Base-by-base conservation (phyloP, 2,888 invertebrate species). In the Mesorhabditis sp. region DNA sequence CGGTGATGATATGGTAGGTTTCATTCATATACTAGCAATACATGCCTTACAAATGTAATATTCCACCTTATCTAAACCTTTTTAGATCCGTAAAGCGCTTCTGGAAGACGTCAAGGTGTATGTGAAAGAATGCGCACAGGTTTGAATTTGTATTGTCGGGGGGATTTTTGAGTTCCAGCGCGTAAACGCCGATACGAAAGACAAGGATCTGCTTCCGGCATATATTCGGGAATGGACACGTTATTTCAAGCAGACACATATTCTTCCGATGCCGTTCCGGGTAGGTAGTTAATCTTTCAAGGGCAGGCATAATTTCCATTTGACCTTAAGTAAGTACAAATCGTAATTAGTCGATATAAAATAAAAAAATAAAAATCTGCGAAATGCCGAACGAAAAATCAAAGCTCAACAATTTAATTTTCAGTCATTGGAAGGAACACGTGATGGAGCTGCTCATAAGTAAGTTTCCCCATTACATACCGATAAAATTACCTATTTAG, bases 141-240 rank as follows among this genome's bases (percentile, higher is more conserved):
- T 82, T 66, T 43, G 13, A 43, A 13, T 43, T 28, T 28, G 63
- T 63, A n/a, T 10, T 28, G 15, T 15, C 10, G 41, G 10, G 15
- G 10, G 10, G 42, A 65, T 7, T n/a, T 43, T 43, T 45, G 15
- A 28, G 61, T 73, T 84, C 70, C 84, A 90, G 89, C 86, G 93
- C 82, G 95, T 98, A 3, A 88, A 94, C 76, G 91, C 92, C 0
- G 93, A 95, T 85, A 90, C 93, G 75, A 95, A 96, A 85, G 96
- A 97, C 83, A 94, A 95, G 86, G 94, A 95, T 0, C 89, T 98
- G 58, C 89, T 98, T 5, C 94, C 94, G 87, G 93, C 95, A 0
- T 99, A 99, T 87, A 97, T 97, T 81, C 91, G 92, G 5, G 97
- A 98, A 88, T 99, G 98, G 98, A 90, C 94, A 67, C 95, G 94